Evolutionary conservation across 2,888 invertebrate genomes (phyloP).

Genomic region (Meloe dianella): DNA sequence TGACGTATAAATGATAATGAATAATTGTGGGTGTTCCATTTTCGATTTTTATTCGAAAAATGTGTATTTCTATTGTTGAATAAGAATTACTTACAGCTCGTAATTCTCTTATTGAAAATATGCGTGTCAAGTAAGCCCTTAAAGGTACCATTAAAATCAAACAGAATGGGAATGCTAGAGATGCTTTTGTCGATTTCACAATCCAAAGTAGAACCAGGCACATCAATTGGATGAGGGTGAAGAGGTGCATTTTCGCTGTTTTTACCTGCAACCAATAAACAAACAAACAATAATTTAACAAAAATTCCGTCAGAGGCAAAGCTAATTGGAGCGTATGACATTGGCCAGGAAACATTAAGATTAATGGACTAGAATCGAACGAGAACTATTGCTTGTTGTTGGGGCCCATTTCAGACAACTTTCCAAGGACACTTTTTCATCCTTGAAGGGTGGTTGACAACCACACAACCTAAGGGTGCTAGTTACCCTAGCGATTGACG

Average conservation of each 20-base stretch:
- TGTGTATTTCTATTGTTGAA: background rate
- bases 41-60: background rate
- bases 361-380: background rate
- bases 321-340: background rate
- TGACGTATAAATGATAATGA: background rate
- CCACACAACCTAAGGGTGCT: too few species aligned
- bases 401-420: too few species aligned
- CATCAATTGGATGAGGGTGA: conserved; percentile 82
- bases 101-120: conserved; percentile 83
- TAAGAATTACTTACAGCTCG: conserved; percentile 72
- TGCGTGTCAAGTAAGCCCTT: conserved; percentile 71
- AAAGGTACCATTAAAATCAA: conserved; percentile 90
- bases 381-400: background rate
- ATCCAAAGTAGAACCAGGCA: conserved; percentile 82
- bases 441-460: too few species aligned
- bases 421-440: too few species aligned
- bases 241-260: conserved; percentile 90
- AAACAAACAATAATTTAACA: background rate
- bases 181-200: conserved; percentile 88
- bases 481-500: too few species aligned
- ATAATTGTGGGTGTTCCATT: background rate
- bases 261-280: conserved; percentile 68
- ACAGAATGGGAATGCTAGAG: conserved; percentile 93
- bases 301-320: background rate
- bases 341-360: background rate